Conservation (phyloP, 2,888 invertebrate species). For the Chydorus sphaericus region DNA sequence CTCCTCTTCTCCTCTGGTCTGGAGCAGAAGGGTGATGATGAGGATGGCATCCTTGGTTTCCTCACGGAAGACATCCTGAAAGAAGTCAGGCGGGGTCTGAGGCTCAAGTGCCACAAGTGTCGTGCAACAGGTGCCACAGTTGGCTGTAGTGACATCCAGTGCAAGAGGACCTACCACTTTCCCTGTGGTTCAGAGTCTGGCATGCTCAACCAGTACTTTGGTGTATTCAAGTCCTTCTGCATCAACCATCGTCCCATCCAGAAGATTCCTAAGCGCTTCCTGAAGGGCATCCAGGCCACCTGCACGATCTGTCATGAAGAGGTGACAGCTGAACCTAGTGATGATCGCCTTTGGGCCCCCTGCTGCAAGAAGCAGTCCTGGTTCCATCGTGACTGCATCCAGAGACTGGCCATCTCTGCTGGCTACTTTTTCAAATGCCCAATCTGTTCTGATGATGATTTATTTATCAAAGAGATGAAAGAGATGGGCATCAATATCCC, state of each 20-base stretch:
- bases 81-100: slow-evolving; percentile 46
- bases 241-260: slow-evolving; percentile 41
- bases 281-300: slow-evolving; percentile 31
- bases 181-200: slow-evolving; percentile 52
- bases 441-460: not conserved
- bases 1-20: slow-evolving; percentile 53
- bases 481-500: slow-evolving; percentile 61
- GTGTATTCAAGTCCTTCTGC: slow-evolving; percentile 47
- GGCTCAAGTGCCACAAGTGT: slow-evolving; percentile 55
- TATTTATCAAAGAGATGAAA: slow-evolving; percentile 33
- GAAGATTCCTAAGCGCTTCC: slow-evolving; percentile 30
- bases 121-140: slow-evolving; percentile 48
- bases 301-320: slow-evolving; percentile 6
- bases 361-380: slow-evolving; percentile 8
- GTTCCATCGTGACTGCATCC: slow-evolving; percentile 6
- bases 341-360: slow-evolving; percentile 8
- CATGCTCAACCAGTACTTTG: slow-evolving; percentile 46
- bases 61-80: slow-evolving; percentile 46
- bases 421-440: not conserved
- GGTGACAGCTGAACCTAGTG: not conserved
- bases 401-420: not conserved
- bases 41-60: slow-evolving; percentile 60
- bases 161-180: slow-evolving; percentile 54
- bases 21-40: slow-evolving; percentile 48
- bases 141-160: slow-evolving; percentile 48